Evolutionary conservation across 2,888 invertebrate genomes (phyloP).

Genomic region (Zelleria hepariella): DNA sequence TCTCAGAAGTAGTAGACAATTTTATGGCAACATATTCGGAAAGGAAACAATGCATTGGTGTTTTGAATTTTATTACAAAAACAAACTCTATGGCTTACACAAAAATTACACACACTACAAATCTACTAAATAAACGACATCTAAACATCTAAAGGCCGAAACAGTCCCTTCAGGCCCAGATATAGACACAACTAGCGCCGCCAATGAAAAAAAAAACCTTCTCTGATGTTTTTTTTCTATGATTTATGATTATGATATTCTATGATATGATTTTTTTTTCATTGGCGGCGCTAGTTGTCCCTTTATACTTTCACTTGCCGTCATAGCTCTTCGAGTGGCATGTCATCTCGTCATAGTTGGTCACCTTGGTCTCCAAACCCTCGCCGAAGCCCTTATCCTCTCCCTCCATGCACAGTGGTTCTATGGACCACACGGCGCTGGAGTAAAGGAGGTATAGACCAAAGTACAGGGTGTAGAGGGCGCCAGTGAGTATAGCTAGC

Average conservation of each 20-base stretch:
- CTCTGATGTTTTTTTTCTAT: too few relatives aligned
- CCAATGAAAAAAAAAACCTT: too few relatives aligned
- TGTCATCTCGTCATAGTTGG: conserved; percentile 31
- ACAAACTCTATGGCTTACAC: neutral
- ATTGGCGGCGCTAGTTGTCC: too few relatives aligned
- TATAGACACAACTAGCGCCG: too few relatives aligned
- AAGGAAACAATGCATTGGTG: neutral
- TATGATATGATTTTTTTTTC: too few relatives aligned
- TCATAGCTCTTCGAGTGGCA: conserved; percentile 5
- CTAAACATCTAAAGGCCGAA: neutral
- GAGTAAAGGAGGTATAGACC: conserved; percentile 29
- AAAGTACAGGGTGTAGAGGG: conserved; percentile 39
- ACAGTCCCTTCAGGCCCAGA: too few relatives aligned
- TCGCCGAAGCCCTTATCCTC: conserved; percentile 15
- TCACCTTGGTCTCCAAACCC: conserved; percentile 22
- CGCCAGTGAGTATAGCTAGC: conserved; percentile 30
- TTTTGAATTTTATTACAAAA: neutral
- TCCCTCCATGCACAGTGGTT: conserved; percentile 37
- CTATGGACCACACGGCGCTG: conserved; percentile 41
- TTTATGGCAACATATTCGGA: too few relatives aligned
- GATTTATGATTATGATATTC: too few relatives aligned
- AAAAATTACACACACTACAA: neutral
- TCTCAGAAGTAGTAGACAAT: too few relatives aligned
- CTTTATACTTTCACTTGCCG: neutral
- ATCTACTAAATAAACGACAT: neutral